phyloP scores from a whole-genome alignment of 1,140 invertebrate species.

The Spodoptera frugiperda region DNA sequence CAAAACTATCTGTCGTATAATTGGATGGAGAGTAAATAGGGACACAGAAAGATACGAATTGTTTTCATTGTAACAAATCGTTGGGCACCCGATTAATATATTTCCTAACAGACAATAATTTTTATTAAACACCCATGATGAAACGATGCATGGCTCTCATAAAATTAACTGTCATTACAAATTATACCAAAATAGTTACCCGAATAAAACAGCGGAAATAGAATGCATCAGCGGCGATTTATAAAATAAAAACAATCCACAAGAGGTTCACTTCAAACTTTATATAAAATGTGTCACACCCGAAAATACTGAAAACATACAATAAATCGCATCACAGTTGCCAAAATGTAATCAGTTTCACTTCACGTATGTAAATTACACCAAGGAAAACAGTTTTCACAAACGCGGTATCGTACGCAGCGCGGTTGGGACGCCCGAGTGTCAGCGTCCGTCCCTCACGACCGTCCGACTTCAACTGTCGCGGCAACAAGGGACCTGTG shows the following conservation, averaged over 20 bases:
- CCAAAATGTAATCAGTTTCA: slow-evolving; percentile 73
- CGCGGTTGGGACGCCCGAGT: slow-evolving; percentile 41
- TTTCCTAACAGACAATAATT: slow-evolving; percentile 1
- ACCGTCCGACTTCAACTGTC: slow-evolving; percentile 73
- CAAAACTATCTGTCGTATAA: slow-evolving; percentile 60
- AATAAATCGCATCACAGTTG: slow-evolving; percentile 69
- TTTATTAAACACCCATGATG: slow-evolving; percentile 9
- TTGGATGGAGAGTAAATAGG: slow-evolving; percentile 50
- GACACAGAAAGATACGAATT: slow-evolving; percentile 42
- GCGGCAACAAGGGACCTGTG: slow-evolving; percentile 58
- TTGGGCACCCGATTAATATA: slow-evolving; percentile 15
- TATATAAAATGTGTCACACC: slow-evolving; percentile 66
- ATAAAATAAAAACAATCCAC: slow-evolving; percentile 72
- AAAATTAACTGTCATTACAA: slow-evolving; percentile 5
- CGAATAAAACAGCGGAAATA: slow-evolving; percentile 45
- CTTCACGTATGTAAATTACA: slow-evolving; percentile 77
- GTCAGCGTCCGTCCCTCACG: slow-evolving; percentile 58
- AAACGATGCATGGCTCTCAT: background rate
- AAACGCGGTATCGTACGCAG: slow-evolving; percentile 66
- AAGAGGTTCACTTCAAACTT: slow-evolving; percentile 63
- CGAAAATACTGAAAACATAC: slow-evolving; percentile 56
- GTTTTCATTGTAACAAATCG: slow-evolving; percentile 36
- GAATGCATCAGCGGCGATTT: slow-evolving; percentile 35
- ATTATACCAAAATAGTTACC: slow-evolving; percentile 43
- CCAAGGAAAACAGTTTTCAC: slow-evolving; percentile 77